These are phyloP conservation scores for Dolichotis patagonum DNA, from an alignment of 2,113 vertebrate species.

Conservation along the genomic window DNA sequence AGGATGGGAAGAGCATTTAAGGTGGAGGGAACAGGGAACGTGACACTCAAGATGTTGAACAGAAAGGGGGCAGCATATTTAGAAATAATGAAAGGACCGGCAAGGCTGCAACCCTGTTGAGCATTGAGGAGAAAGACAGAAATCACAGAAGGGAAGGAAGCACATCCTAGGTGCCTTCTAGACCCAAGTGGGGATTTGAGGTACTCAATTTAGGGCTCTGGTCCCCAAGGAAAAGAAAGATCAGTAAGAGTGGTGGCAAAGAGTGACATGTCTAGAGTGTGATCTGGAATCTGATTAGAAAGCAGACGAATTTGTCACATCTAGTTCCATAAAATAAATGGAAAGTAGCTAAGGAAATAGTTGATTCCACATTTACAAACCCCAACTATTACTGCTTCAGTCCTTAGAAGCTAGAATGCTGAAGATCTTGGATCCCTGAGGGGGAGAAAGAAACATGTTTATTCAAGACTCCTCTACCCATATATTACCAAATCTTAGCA, in stretches of 20 bases:
- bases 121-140: neutral
- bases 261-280: neutral
- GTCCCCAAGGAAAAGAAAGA: neutral
- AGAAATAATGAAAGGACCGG: neutral
- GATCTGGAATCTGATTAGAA: neutral
- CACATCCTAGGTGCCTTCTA: neutral
- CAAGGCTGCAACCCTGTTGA: neutral
- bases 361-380: neutral
- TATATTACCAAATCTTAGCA: constrained; percentile 19
- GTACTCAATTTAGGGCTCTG: neutral
- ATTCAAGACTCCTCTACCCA: constrained; percentile 49
- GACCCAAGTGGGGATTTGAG: neutral
- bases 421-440: constrained; percentile 39
- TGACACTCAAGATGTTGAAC: neutral
- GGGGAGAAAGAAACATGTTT: constrained; percentile 6
- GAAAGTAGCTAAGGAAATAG: neutral
- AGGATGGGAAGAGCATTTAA: neutral
- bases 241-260: neutral
- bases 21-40: neutral
- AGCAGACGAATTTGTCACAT: neutral
- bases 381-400: neutral
- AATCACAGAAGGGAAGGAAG: neutral
- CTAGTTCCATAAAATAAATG: neutral
- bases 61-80: neutral
- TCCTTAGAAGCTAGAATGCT: neutral